These are phyloP conservation scores for Enteromius radiatus DNA, from an alignment of 2,797 vertebrate species.

Conservation along the genomic window DNA sequence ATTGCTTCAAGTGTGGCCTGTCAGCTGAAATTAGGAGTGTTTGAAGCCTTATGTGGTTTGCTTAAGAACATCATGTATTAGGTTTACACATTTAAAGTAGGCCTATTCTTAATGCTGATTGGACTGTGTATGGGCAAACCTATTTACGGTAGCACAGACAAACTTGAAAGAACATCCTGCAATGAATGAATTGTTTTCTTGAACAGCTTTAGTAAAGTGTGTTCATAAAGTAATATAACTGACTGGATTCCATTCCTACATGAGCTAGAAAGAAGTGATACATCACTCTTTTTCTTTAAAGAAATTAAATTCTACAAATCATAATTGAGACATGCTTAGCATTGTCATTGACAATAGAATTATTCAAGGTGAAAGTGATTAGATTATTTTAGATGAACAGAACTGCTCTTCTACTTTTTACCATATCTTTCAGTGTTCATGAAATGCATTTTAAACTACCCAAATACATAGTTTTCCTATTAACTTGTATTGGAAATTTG, in stretches of 20 bases:
- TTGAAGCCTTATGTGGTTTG: constrained; percentile 28
- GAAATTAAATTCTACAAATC: not conserved
- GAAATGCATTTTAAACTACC: not conserved
- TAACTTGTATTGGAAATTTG: not conserved
- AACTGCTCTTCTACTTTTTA: not conserved
- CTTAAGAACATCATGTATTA: constrained; percentile 32
- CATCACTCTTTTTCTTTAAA: not conserved
- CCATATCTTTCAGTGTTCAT: not conserved
- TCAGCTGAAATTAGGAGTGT: constrained; percentile 42
- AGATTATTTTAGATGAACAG: not conserved
- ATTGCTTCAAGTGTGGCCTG: constrained; percentile 35
- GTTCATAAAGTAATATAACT: not conserved
- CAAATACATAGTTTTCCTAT: not conserved
- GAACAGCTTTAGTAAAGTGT: not conserved
- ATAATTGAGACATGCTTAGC: not conserved
- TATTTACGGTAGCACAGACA: not conserved
- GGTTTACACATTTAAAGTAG: not conserved
- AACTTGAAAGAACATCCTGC: not conserved
- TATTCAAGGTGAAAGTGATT: not conserved
- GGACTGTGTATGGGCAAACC: not conserved
- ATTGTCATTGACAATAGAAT: not conserved
- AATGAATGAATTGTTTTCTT: not conserved
- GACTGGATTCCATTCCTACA: not conserved
- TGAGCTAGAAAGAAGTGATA: not conserved
- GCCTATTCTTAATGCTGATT: not conserved